phyloP scores from a whole-genome alignment of 1,140 invertebrate species.

The Branchinecta lindahli region DNA sequence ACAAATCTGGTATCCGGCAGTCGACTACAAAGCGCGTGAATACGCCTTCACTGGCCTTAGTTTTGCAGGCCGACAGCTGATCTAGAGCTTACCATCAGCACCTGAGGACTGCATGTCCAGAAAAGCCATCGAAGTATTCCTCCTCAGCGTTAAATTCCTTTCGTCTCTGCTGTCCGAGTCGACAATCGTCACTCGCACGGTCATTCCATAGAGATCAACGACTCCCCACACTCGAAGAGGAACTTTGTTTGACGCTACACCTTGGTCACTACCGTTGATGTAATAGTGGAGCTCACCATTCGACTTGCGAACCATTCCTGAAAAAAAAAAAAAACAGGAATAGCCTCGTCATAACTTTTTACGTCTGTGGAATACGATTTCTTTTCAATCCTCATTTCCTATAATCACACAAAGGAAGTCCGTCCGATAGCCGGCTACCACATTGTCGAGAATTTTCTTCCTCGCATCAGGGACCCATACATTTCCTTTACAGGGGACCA shows the following conservation, averaged over 20 bases:
- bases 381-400: not conserved
- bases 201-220: constrained; percentile 91
- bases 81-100: not conserved
- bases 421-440: no score
- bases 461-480: no score
- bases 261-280: constrained; percentile 85
- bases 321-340: not conserved
- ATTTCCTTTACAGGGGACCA: no score
- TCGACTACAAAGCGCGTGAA: no score
- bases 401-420: not conserved
- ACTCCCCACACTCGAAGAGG: constrained; percentile 70
- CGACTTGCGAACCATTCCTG: constrained; percentile 60
- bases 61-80: no score
- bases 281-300: constrained; percentile 78
- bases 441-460: no score
- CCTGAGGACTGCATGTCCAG: not conserved
- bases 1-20: no score
- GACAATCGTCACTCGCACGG: constrained; percentile 74
- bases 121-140: constrained; percentile 37
- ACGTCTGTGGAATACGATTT: constrained; percentile 28
- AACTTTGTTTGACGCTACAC: constrained; percentile 62
- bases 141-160: constrained; percentile 52
- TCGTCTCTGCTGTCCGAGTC: constrained; percentile 60
- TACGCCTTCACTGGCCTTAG: no score
- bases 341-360: not conserved